A percentile compares a stretch with the other conserved stretches of the same genome.
These are phyloP conservation scores for Muraenolepis orangiensis DNA, from an alignment of 2,797 vertebrate genomes.

Conservation along the genomic window DNA sequence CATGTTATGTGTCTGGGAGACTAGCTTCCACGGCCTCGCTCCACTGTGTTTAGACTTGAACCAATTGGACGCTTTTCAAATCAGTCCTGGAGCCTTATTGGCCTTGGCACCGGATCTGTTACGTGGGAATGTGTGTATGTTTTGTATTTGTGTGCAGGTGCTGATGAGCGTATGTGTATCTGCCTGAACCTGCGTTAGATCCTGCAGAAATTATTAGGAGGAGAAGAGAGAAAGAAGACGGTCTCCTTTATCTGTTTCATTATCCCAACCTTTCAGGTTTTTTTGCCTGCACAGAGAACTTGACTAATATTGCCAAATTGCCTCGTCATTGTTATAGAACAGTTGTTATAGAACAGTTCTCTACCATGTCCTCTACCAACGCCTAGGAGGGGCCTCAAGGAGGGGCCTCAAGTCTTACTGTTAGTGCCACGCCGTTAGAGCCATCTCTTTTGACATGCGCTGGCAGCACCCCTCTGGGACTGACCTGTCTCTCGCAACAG, in stretches of 20 bases:
- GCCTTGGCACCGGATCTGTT: conserved; percentile 25
- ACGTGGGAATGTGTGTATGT: not conserved
- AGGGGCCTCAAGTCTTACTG: not conserved
- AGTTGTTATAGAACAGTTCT: not conserved
- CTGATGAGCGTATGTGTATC: not conserved
- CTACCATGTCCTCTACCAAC: too few species aligned
- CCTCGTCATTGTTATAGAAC: not conserved
- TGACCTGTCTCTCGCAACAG: not conserved
- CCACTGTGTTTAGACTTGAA: conserved; percentile 68
- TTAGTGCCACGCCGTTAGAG: not conserved
- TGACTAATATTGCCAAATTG: not conserved
- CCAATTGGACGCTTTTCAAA: conserved; percentile 50
- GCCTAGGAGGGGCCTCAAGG: too few species aligned
- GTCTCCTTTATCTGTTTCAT: not conserved
- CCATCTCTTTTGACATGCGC: not conserved
- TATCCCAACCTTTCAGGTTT: not conserved
- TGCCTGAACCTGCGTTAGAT: not conserved
- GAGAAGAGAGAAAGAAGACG: not conserved
- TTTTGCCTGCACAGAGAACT: not conserved
- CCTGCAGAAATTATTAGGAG: not conserved
- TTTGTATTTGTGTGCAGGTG: not conserved
- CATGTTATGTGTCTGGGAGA: not conserved
- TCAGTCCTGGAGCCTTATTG: conserved; percentile 41
- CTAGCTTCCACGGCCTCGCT: conserved; percentile 9
- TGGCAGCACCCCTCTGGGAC: not conserved